Evolutionary conservation across 2,797 vertebrate species (phyloP), one percentile per base, ranked within the genome.

Genomic region (Poeciliopsis gracilis): DNA sequence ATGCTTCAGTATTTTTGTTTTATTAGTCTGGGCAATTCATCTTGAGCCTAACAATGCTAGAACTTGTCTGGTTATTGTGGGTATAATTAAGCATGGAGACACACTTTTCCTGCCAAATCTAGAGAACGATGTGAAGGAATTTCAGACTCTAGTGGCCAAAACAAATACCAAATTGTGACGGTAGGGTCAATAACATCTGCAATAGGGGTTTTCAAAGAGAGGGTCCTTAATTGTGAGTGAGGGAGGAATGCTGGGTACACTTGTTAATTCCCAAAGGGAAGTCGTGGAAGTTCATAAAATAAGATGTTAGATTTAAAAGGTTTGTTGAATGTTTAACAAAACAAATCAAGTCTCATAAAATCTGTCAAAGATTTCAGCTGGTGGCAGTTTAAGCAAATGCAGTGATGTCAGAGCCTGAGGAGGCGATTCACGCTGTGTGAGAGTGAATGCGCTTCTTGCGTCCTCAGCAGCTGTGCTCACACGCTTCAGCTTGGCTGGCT

Each of bases 381-480:
- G 59, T 75, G 46, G 41, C 59, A 28, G 2, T 43, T 51, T 61
- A 41, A 66, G 51, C 55, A 45, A 1, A 75, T 15, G 55, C 13
- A 5, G 8, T 43, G 38, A 63, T 74, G 69, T 66, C 57, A 0
- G 45, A 85, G 79, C 38, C 73, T 53, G 57, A 71, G 51, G 59
- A 69, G 66, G 20, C 75, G 2, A 53, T 78, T 30, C 59, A 51
- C 51, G 25, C 36, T 75, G 76, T 72, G 57, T 55, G 59, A 63
- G 45, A 77, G 75, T 75, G 75, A 23, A 33, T 38, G 70, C 47
- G 4, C 49, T 67, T 76, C 59, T 70, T 5, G 30, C 43, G 67
- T 66, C 47, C 18, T 0, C 80, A 81, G 85, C 94, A 93, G 91
- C 93, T 94, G 92, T 72, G 79, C 81, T 89, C 81, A 85, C 82